Evolutionary conservation across 2,113 vertebrate genomes (phyloP), one percentile per base, ranked within the genome.

Genomic region (Phoenicopterus ruber): DNA sequence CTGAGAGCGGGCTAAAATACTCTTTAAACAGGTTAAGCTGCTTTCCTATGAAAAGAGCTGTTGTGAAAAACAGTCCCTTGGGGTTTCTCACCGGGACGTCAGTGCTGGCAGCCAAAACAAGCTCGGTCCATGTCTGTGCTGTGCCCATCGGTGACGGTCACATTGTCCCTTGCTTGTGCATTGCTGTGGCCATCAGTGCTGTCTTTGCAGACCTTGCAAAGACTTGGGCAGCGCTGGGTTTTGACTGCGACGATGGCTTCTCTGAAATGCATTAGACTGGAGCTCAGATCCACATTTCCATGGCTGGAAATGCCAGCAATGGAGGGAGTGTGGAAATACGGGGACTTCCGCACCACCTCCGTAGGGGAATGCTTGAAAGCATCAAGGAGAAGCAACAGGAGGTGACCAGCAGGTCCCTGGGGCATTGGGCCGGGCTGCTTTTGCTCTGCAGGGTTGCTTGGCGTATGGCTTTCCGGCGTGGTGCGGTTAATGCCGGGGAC

Each of bases 161-260:
- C 8, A 0, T 36, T 71, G 46, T 58, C 19, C 19, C 57, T n/a
- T 55, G 32, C 5, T 13, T 9, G 10, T 52, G 38, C 25, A 0
- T 34, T 6, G 8, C 79, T 55, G 38, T 8, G 36, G 14, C 36
- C 19, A 5, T 13, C 11, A 0, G 22, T 2, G 36, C 46, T 42
- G 2, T 14, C 65, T 21, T 7, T 55, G 44, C 63, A 69, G 15
- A 28, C 57, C 34, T 17, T 29, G 29, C 7, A 7, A 32, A 19
- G 26, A 4, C 15, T 24, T 38, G 49, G n/a, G 17, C 10, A 0
- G 2, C 0, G 1, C 2, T 2, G 2, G 22, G 52, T 40, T 86
- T 70, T 2, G 4, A 3, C 6, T 2, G 11, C 17, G 25, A 7
- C 17, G 25, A 7, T 46, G 25, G 2, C 13, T 42, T 12, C 54